Base-by-base conservation (phyloP, 2,113 vertebrate genomes). In the Fulica atra region DNA sequence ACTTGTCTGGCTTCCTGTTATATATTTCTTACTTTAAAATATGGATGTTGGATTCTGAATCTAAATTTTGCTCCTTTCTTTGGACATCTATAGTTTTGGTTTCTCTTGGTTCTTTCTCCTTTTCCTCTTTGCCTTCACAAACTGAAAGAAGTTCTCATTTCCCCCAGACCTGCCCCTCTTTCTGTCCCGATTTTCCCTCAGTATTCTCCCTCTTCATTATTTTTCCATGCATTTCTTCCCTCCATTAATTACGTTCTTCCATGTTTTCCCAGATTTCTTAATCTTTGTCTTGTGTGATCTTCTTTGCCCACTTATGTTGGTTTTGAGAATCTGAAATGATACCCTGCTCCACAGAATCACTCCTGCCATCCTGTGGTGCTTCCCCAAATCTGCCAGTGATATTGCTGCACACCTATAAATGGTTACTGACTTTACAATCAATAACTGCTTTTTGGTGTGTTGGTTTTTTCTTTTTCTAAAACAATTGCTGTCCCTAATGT, bases 11-110 rank as follows among this genome's bases (percentile, higher is more conserved):
- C 38, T 81, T 84, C 46, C 36, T 86, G 78, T 86, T 61, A 40
- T 94, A 8, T 29, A 56, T 87, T 85, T 95, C 29, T 66, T 86
- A 81, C 88, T 94, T 90, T 76, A 88, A 88, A 93, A 76, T 87
- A 84, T 66, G 70, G 40, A 53, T 89, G 40, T 84, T 81, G 64
- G 73, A 36, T 81, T 94, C 81, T 70, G 91, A 84, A 89, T 93
- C 73, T 94, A 50, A 94, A 66, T 93, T 93, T 29, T 92, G 36
- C 48, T 80, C 4, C 51, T 89, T 89, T 81, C 46, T 89, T 50
- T 73, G 35, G 76, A 78, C 44, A 89, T 81, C 38, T 1, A 53
- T 87, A 81, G 40, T 53, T 94, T 93, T 77, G 44, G 83, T 91
- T 93, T 88, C 36, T 93, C 35, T 44, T 84, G 17, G 26, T 86